A percentile compares a stretch with the other conserved stretches of the same genome.
Conservation (phyloP, 2,888 invertebrate genomes). For the Sturmia bella region DNA sequence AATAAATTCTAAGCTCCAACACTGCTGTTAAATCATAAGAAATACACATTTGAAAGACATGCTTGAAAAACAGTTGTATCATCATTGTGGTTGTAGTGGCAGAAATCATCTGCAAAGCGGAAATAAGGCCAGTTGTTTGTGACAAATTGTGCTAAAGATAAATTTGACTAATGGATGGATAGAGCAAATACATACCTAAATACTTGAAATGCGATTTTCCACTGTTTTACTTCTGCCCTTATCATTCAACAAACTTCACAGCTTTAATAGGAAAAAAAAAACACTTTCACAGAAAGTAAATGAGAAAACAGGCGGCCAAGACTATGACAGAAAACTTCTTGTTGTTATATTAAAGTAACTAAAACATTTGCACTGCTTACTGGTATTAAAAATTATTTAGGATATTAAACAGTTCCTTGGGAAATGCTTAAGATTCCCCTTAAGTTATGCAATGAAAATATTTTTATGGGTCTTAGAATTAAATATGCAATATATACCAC, state of each 20-base stretch:
- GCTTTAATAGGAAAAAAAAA: not conserved
- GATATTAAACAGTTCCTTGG: no score
- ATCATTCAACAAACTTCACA: not conserved
- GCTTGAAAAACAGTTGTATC: conserved; percentile 3
- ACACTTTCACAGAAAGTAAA: no score
- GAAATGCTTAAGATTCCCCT: no score
- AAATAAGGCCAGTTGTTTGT: conserved; percentile 30
- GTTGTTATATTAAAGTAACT: no score
- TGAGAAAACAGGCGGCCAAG: no score
- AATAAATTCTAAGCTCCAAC: not conserved
- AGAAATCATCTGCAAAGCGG: not conserved
- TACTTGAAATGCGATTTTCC: conserved; percentile 22
- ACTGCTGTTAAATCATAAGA: conserved; percentile 4
- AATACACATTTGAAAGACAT: not conserved
- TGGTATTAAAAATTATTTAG: no score
- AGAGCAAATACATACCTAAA: conserved; percentile 1
- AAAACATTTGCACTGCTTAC: no score
- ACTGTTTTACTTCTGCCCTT: not conserved
- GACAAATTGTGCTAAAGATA: conserved; percentile 23
- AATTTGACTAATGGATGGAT: conserved; percentile 1
- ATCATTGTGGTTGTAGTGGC: not conserved
- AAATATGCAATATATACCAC: not conserved
- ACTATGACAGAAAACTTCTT: no score
- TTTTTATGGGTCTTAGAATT: not conserved
- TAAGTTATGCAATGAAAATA: conserved; percentile 35